phyloP scores from a whole-genome alignment of 2,797 vertebrate species.

The Silurus aristotelis region DNA sequence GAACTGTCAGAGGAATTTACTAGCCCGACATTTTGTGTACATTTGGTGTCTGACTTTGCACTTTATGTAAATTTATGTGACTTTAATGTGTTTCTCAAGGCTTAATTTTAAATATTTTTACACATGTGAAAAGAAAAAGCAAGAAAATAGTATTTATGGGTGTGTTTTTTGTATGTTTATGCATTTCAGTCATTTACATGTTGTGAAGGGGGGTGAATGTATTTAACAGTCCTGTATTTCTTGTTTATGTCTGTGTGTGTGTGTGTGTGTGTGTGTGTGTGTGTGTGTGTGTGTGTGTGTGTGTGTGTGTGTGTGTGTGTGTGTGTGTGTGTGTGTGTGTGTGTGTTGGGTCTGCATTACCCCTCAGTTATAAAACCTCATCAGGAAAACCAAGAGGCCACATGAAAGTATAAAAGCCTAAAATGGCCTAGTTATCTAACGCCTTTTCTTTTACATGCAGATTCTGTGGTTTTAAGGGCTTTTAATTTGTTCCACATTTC shows the following conservation, averaged over 20 bases:
- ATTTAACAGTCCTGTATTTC: background rate
- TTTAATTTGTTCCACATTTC: constrained; percentile 48
- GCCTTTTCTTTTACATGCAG: constrained; percentile 25
- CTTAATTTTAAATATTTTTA: constrained; percentile 21
- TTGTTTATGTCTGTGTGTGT: constrained; percentile 37
- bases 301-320: constrained; percentile 24
- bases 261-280: constrained; percentile 23
- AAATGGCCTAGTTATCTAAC: constrained; percentile 34
- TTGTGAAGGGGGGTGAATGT: background rate
- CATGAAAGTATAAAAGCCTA: constrained; percentile 38
- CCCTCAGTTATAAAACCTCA: constrained; percentile 36
- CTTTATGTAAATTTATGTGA: constrained; percentile 35
- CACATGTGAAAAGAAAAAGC: constrained; percentile 5
- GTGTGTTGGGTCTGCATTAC: constrained; percentile 49
- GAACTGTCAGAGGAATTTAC: constrained; percentile 29
- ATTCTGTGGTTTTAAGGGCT: constrained; percentile 33
- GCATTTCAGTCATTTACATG: constrained; percentile 22
- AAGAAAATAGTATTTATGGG: constrained; percentile 31
- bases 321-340: constrained; percentile 11
- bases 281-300: constrained; percentile 33
- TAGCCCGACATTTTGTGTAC: constrained; percentile 31
- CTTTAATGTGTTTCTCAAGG: constrained; percentile 47
- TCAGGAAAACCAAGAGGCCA: constrained; percentile 44
- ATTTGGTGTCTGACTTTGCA: constrained; percentile 29
- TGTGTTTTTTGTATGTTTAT: constrained; percentile 33